Evolutionary conservation across 2,113 vertebrate genomes (phyloP).

Genomic region (Piaya cayana): DNA sequence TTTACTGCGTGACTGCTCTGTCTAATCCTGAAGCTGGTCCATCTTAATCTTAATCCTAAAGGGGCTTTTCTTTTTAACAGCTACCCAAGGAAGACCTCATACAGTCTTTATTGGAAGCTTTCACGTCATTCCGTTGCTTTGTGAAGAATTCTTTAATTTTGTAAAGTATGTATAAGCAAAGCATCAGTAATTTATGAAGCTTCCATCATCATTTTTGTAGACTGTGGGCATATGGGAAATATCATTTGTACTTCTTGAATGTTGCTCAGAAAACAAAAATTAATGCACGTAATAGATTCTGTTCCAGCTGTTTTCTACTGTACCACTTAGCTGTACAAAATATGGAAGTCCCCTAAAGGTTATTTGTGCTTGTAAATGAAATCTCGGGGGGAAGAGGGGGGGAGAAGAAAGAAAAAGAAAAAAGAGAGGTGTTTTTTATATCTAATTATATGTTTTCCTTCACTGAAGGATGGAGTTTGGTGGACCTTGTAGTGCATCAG

Average conservation of each 20-base stretch:
- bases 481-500: neutral
- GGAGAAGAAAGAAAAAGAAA: too few relatives aligned
- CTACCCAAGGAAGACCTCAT: conserved; percentile 12
- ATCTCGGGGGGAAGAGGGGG: too few relatives aligned
- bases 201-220: conserved; percentile 36
- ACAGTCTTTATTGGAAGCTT: conserved; percentile 19
- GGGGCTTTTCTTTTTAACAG: conserved; percentile 6
- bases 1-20: neutral
- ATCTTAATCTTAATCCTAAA: conserved; percentile 15
- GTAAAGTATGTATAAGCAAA: conserved; percentile 38
- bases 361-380: neutral
- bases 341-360: neutral
- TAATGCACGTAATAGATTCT: neutral
- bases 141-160: conserved; percentile 58
- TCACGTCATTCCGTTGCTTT: neutral
- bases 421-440: neutral
- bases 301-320: conserved; percentile 28
- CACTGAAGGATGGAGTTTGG: neutral
- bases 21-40: neutral
- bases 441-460: neutral
- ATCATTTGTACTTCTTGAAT: conserved; percentile 53
- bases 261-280: conserved; percentile 37
- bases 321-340: neutral
- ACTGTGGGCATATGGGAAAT: conserved; percentile 28
- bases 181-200: conserved; percentile 50